Evolutionary conservation across 2,888 invertebrate genomes (phyloP).

Genomic region (Panorpa germanica): DNA sequence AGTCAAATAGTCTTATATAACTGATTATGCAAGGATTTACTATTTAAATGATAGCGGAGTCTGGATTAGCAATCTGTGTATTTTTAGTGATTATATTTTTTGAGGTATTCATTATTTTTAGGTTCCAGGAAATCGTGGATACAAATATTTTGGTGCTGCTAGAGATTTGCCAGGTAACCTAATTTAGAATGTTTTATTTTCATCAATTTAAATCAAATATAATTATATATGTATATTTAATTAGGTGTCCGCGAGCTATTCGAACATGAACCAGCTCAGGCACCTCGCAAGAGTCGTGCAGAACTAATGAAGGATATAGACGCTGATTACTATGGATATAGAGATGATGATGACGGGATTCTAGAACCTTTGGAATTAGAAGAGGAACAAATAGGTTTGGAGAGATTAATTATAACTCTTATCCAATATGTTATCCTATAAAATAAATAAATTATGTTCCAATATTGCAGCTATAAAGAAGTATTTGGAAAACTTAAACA

Average conservation of each 20-base stretch:
- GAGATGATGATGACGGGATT: conserved; percentile 96
- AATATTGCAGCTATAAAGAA: conserved; percentile 48
- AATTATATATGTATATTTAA: conserved; percentile 9
- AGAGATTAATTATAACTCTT: conserved; percentile 13
- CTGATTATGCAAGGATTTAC: not conserved
- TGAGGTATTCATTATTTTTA: no score
- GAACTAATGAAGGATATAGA: conserved; percentile 97
- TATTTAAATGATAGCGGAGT: conserved; percentile 13
- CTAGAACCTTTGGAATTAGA: conserved; percentile 71
- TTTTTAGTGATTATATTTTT: no score
- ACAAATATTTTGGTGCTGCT: conserved; percentile 97
- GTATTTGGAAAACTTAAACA: conserved; percentile 46
- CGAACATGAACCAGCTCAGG: conserved; percentile 85
- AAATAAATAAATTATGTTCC: no score
- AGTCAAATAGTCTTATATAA: conserved; percentile 14
- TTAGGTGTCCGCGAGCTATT: conserved; percentile 87
- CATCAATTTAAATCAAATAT: conserved; percentile 6
- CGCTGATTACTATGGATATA: conserved; percentile 96
- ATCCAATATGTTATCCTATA: no score
- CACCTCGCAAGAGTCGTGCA: conserved; percentile 78
- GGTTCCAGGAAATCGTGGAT: conserved; percentile 95
- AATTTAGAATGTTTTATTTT: conserved; percentile 4
- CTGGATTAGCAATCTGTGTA: no score
- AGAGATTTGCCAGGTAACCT: conserved; percentile 80
- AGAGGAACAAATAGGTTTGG: conserved; percentile 50